A percentile compares a stretch with the other conserved stretches of the same genome.
phyloP scores from a whole-genome alignment of 2,888 invertebrate genomes.

The Synergus japonicus region DNA sequence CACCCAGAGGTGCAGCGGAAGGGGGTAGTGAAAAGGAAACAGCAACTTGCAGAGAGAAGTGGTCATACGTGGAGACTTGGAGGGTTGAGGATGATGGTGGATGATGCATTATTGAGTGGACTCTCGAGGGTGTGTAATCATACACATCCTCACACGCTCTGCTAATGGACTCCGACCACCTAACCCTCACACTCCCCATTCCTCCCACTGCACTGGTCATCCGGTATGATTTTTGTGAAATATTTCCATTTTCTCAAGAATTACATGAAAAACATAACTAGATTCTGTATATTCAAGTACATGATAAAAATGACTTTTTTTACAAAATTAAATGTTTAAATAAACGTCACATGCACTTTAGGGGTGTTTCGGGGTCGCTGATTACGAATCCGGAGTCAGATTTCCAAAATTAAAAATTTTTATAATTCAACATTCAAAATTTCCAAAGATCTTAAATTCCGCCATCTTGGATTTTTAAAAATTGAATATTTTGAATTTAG shows the following conservation, averaged over 20 bases:
- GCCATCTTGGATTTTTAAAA: no score
- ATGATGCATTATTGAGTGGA: constrained; percentile 77
- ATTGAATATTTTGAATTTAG: no score
- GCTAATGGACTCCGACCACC: constrained; percentile 74
- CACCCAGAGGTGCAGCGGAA: constrained; percentile 57
- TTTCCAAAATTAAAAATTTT: no score
- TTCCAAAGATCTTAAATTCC: no score
- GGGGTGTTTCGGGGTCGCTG: no score
- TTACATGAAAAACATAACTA: neutral
- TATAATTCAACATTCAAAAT: no score
- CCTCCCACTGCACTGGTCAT: neutral
- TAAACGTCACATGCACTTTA: no score
- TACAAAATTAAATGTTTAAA: no score
- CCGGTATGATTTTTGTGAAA: neutral
- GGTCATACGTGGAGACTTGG: constrained; percentile 67
- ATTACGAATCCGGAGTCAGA: no score
- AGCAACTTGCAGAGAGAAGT: constrained; percentile 56
- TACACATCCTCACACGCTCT: constrained; percentile 71
- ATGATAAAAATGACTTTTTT: no score
- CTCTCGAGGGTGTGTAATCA: constrained; percentile 71
- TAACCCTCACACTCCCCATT: constrained; percentile 50
- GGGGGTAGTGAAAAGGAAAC: constrained; percentile 52
- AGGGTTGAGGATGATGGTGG: constrained; percentile 65
- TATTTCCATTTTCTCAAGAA: constrained; percentile 44
- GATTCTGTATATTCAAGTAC: no score